Evolutionary conservation across 2,113 vertebrate species (phyloP).

Genomic region (Zosterops hypoxanthus): DNA sequence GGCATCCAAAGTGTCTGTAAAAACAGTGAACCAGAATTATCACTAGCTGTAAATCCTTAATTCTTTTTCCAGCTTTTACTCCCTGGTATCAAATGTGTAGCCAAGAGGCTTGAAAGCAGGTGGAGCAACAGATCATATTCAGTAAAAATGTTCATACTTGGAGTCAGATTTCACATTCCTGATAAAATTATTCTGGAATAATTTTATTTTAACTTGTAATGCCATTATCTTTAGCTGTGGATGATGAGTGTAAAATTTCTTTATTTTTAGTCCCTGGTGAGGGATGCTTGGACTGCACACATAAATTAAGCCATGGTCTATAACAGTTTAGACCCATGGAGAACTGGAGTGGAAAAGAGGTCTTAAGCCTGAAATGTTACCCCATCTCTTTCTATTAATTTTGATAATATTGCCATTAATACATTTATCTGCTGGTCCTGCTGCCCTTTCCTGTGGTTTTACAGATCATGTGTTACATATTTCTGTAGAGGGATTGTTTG

Average conservation of each 20-base stretch:
- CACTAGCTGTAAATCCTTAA: neutral
- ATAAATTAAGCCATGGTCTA: neutral
- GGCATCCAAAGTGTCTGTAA: neutral
- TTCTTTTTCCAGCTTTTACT: slow-evolving; percentile 12
- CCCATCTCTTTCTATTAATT: neutral
- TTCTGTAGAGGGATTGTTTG: neutral
- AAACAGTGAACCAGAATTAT: neutral
- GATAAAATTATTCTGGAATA: slow-evolving; percentile 43
- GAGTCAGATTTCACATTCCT: slow-evolving; percentile 65
- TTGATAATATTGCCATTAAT: neutral
- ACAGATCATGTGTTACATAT: neutral
- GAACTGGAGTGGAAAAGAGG: neutral
- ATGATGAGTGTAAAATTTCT: neutral
- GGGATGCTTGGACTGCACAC: neutral
- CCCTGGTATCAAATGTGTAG: slow-evolving; percentile 17
- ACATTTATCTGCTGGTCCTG: neutral
- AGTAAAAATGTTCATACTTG: neutral
- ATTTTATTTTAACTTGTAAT: neutral
- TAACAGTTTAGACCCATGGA: neutral
- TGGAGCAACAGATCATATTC: neutral
- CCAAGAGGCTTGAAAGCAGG: slow-evolving; percentile 12
- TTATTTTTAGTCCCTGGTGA: slow-evolving; percentile 29
- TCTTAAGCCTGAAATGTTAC: neutral
- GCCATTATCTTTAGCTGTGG: neutral
- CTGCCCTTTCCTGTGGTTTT: neutral